Evolutionary conservation across 2,113 vertebrate genomes (phyloP), one percentile per base, ranked within the genome.

Genomic region (mouse (Mus musculus)): DNA sequence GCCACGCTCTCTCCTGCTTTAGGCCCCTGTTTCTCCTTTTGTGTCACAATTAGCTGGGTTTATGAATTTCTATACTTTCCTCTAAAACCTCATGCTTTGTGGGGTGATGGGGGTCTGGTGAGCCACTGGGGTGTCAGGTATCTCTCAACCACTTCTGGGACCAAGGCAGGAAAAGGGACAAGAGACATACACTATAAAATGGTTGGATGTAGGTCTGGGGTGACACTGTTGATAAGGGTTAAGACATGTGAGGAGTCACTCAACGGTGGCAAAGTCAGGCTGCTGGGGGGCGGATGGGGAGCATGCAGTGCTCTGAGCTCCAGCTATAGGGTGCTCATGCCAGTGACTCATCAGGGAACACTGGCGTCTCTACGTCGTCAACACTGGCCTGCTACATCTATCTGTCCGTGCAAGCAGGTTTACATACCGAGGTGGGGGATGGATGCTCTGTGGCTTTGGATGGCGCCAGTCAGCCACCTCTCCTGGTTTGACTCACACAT

Each of bases 221-320:
- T 7, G 0, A 12, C 71, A 75, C 10, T 3, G 36, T 2, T 16
- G 28, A 2, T 2, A 19, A 1, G 0, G 49, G 12, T 33, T 2
- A 67, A 59, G 42, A 72, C 14, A 4, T 13, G 0, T 0, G 9
- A 9, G 14, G 39, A 11, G 54, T 0, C 16, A 20, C 2, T 12
- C 17, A 26, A 8, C 0, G 52, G 13, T 24, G 61, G 72, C 30
- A 10, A 67, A 56, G 10, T 3, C n/a, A 10, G 7, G n/a, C 39
- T 5, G 22, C 19, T 1, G 14, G 63, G 9, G 20, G 59, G 59
- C 4, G 39, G 6, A 36, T 7, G 20, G 1, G 7, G 13, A 22
- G 13, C 0, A 5, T 0, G 4, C 46, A 2, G 36, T 0, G 36
- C 13, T 3, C 5, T 36, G 85, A 11, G 61, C 9, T n/a, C 71